Conservation (phyloP, 2,113 vertebrate species). For the Mesocricetus auratus region DNA sequence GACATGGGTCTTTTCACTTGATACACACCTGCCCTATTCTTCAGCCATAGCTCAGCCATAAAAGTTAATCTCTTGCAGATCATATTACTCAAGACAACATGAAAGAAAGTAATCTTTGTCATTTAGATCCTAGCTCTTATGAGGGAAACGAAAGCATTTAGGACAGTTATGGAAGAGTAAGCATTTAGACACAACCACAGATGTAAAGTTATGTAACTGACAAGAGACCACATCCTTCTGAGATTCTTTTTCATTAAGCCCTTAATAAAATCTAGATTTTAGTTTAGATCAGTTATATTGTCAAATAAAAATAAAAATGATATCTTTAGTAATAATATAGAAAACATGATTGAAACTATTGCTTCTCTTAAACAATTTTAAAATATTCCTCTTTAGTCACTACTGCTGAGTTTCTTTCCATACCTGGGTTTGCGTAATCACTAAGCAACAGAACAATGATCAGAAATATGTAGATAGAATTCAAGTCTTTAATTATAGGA, state of each 20-base stretch:
- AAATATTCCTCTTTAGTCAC: background rate
- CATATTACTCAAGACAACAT: slow-evolving; percentile 62
- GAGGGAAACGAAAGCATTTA: slow-evolving; percentile 32
- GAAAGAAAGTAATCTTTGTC: slow-evolving; percentile 67
- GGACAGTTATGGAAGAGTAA: slow-evolving; percentile 4
- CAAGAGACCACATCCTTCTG: background rate
- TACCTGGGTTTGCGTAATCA: background rate
- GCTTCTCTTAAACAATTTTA: background rate
- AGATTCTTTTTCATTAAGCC: background rate
- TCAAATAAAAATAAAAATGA: too few species aligned
- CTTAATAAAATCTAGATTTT: slow-evolving; percentile 5
- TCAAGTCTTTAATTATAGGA: background rate
- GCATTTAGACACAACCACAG: too few species aligned
- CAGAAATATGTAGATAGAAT: background rate
- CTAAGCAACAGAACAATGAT: background rate
- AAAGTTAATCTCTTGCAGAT: slow-evolving; percentile 66
- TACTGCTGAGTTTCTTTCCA: background rate
- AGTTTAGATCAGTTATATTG: too few species aligned
- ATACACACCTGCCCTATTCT: background rate
- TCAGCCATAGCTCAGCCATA: background rate
- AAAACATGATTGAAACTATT: background rate
- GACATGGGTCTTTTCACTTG: background rate
- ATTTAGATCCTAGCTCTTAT: slow-evolving; percentile 71
- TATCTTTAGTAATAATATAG: background rate
- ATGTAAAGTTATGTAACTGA: background rate